Base-by-base conservation (phyloP, 2,888 invertebrate species). In the Boloria euphrosyne region DNA sequence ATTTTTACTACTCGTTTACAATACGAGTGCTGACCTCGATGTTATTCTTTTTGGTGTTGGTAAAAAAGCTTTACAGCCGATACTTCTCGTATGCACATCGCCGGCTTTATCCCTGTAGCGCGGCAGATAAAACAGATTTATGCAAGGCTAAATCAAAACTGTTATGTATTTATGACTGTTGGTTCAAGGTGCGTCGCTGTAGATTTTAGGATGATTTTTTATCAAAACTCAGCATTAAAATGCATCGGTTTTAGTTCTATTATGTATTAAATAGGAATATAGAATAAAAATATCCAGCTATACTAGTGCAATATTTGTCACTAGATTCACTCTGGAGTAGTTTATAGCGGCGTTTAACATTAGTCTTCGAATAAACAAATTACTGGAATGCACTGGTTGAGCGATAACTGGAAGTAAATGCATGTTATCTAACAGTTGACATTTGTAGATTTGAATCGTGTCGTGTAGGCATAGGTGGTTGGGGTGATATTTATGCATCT, bases 401-500 rank as follows among this genome's bases (percentile, higher is more conserved):
- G 65, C 63, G 70, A 63, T 66, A 67, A 67, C 65, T 68, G 44
- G 54, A 65, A 64, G 57, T 49, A 51, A 58, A 52, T 57, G 65
- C 70, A 66, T 66, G 65, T 66, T 63, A 70, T 66, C 61, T 63
- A 66, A 66, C 55, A 62, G 69, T 67, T 62, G 69, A 65, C 62
- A 67, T 67, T 67, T 61, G 70, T 70, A 70, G 70, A 70, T 67
- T 65, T 59, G 62, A 67, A 70, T 70, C 63, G 68, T 68, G 68
- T 62, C 67, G 70, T 67, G 69, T 70, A 69, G 71, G 64, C 66
- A 68, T 73, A 71, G 71, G 65, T 71, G 69, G 67, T 68, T 63
- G 72, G 73, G 74, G 74, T 73, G 78, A 82, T 83, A 84, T 84
- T 83, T 83, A 85, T 87, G 85, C 82, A 84, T 81, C 80, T 78